Evolutionary conservation across 1,140 invertebrate genomes (phyloP), one percentile per base, ranked within the genome.

Genomic region (Drosophila kanapiae): DNA sequence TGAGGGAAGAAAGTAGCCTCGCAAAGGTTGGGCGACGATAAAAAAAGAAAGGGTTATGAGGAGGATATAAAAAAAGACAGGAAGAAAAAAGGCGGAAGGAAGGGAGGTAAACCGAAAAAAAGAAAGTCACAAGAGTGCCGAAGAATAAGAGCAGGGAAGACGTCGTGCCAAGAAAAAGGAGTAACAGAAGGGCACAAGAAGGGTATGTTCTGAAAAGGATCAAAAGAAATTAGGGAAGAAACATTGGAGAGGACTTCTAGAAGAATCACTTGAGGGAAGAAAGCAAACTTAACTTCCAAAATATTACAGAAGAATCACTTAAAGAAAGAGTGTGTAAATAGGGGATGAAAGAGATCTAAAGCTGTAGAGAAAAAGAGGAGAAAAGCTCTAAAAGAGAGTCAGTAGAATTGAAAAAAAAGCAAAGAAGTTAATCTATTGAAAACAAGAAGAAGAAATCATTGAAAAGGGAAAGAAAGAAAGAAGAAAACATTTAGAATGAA

Each of bases 1-100:
- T 38, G 8, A 38, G 53, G 35, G 53, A 56, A 56, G 53, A 56
- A 56, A 38, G 53, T 56, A 56, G 6, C 51, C 33, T 14, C 33
- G 51, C 13, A 23, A 18, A 37, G 35, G 18, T 8, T 54, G 37
- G 16, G 16, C 16, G 14, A 16, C 23, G 10, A 40, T n/a, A n/a
- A 33, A 35, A 38, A 43, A 16, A 33, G 27, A 35, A 10, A 35
- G 13, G 53, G 18, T 56, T 38, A 38, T 38, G 35, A 38, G 13
- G 13, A 10, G 53, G 18, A 4, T 35, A 18, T 18, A 13, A 37
- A 23, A 54, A 14, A 3, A 5, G 11, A 6, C 16, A 14, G 5
- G 4, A 8, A 51, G 18, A 16, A 23, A 37, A 23, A 3, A 14
- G 0, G 11, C 35, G 16, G 13, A 35, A 7, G 33, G 13, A 16